Evolutionary conservation across 2,888 invertebrate genomes (phyloP), one percentile per base, ranked within the genome.

Genomic region (Hydriomena furcata): DNA sequence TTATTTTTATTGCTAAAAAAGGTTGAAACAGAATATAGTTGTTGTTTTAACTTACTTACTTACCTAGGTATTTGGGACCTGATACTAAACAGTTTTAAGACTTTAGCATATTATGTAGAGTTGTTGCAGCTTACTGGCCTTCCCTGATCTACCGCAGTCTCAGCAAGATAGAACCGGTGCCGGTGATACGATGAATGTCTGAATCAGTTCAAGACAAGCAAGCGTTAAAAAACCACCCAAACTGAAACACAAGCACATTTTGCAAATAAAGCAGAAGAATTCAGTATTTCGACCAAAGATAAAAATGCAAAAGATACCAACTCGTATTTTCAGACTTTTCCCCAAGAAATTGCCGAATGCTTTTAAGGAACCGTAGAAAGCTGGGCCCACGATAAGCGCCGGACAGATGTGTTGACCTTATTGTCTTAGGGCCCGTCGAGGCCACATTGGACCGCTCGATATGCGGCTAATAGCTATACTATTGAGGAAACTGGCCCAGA

Each of bases 361-460:
- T 48, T 48, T 48, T 34, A 41, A 24, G 30, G 20, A 21, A 5
- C 28, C 21, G 20, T 30, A n/a, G 10, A 4, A 5, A n/a, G 3
- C n/a, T 6, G 13, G 10, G 5, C 7, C 11, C 27, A 34, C 28
- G 42, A 48, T 45, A 52, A 52, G 37, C 27, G 31, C 13, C n/a
- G 38, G 52, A 37, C 31, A 48, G 42, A 48, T 52, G 48, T 43
- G 47, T 35, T 43, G 52, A 51, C 48, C 55, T 45, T 43, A 42
- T 46, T 37, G 42, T 45, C 21, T 32, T 20, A 17, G 36, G 35
- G 10, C 2, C 10, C 8, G 17, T n/a, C 6, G 43, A 23, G 34
- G 7, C 35, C 13, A 7, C 44, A 34, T 46, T 47, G 43, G 20
- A 36, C 23, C 17, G 32, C 23, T 21, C 38, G 40, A 32, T 21